phyloP scores from a whole-genome alignment of 2,113 vertebrate species.

The Guaruba guarouba region DNA sequence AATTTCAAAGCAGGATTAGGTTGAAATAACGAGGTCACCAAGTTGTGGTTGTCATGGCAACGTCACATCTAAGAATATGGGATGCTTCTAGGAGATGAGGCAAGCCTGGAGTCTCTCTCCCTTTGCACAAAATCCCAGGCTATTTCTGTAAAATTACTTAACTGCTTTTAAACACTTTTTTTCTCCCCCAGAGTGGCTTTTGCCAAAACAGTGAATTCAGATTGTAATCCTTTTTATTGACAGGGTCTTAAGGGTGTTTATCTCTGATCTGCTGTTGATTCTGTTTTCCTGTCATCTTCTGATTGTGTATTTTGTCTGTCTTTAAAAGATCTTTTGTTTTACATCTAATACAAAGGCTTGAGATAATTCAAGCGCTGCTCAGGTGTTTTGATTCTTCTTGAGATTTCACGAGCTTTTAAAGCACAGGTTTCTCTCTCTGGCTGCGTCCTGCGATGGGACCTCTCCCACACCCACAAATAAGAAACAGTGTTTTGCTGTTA shows the following conservation, averaged over 20 bases:
- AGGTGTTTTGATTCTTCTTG: neutral
- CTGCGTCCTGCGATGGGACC: neutral
- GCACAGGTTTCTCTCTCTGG: neutral
- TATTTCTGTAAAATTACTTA: conserved; percentile 73
- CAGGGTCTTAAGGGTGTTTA: neutral
- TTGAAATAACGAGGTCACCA: conserved; percentile 99
- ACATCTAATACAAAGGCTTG: neutral
- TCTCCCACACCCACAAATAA: neutral
- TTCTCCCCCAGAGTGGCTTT: neutral
- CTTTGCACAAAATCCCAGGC: conserved; percentile 69
- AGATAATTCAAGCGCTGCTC: neutral
- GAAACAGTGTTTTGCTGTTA: neutral
- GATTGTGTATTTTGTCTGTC: neutral
- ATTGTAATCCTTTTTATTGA: neutral
- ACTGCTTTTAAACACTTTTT: conserved; percentile 64
- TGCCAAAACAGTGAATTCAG: conserved; percentile 26
- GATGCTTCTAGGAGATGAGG: conserved; percentile 88
- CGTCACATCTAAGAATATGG: conserved; percentile 99
- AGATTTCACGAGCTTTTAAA: neutral
- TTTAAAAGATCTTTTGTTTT: conserved; percentile 18
- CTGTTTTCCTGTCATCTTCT: neutral
- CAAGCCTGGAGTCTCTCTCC: conserved; percentile 71
- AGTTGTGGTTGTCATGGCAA: conserved; percentile 99
- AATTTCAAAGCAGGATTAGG: conserved; percentile 99
- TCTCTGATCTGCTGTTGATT: conserved; percentile 2